Evolutionary conservation across 1,140 invertebrate species (phyloP), one percentile per base, ranked within the genome.

Genomic region (Lepidurus apus): DNA sequence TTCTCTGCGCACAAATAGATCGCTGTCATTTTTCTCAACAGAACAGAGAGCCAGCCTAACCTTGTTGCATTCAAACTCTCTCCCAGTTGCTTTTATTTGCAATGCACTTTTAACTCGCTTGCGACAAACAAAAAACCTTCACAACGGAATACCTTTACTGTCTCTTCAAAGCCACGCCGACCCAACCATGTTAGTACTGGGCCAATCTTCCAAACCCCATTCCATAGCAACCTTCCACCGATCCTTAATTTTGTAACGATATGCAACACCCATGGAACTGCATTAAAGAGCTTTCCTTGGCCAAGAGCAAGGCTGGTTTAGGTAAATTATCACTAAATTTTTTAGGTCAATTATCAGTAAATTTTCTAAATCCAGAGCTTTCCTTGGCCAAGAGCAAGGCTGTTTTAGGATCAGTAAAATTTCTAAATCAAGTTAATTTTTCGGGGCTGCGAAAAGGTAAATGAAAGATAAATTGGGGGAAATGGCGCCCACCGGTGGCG

Each of bases 1-100:
- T 65, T 13, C 53, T 65, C 21, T 65, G 53, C 53, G 53, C 53
- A 65, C 53, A 65, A 65, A 65, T 65, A 9, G 53, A 65, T 65
- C 53, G 53, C 53, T 21, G 53, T 65, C 53, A 65, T 65, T n/a
- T 65, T 65, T 65, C 53, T 65, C 34, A 34, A 34, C 34, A 34
- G 3, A 34, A 34, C 34, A 4, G 34, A 34, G 34, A 2, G 34
- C 34, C 34, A 34, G 34, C 34, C 34, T 34, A 34, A 3, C 34
- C 34, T 34, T 34, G 34, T 34, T 65, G 21, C 53, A n/a, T 21
- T 17, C 53, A 65, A 21, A 21, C 53, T 21, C 7, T 65, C 13
- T 13, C 53, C 6, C 21, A 7, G 53, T 21, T 65, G 34, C 34
- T 21, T 65, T 65, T n/a, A 65, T 65, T 65, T 65, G 17, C 53